Conservation (phyloP, 2,113 vertebrate species). For the Monopterus albus region DNA sequence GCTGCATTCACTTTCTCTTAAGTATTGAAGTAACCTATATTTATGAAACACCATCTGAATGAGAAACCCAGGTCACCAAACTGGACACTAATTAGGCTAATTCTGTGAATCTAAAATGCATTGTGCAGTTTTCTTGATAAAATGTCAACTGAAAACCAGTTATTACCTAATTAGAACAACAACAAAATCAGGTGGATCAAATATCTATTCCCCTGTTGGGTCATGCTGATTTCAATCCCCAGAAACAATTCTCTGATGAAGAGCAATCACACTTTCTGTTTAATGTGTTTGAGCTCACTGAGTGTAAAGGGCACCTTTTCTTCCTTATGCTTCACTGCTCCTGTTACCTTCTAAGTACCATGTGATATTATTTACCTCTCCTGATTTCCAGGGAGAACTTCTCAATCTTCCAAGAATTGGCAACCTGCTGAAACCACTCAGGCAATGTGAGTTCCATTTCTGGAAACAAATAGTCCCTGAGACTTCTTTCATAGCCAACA, state of each 20-base stretch:
- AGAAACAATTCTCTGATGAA: background rate
- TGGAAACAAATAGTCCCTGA: slow-evolving; percentile 30
- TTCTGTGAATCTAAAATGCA: no score
- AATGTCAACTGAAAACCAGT: no score
- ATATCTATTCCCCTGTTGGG: background rate
- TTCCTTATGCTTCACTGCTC: background rate
- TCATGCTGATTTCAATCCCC: background rate
- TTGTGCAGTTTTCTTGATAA: no score
- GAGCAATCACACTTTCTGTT: background rate
- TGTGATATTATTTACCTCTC: slow-evolving; percentile 3
- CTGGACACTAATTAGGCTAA: no score
- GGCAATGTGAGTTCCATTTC: slow-evolving; percentile 8
- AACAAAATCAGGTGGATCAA: background rate
- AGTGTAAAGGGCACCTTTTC: slow-evolving; percentile 8
- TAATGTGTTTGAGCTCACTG: background rate
- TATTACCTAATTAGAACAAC: no score
- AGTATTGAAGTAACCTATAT: slow-evolving; percentile 45
- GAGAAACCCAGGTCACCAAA: background rate
- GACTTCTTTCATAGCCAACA: background rate
- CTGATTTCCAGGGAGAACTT: slow-evolving; percentile 21
- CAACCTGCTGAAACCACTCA: slow-evolving; percentile 32
- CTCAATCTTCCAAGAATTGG: slow-evolving; percentile 25
- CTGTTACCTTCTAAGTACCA: background rate
- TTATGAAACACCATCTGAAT: slow-evolving; percentile 10
- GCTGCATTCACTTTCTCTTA: slow-evolving; percentile 19